A percentile compares a stretch with the other conserved stretches of the same genome.
Evolutionary conservation across 2,113 vertebrate species (phyloP).

Genomic region (Galeopterus variegatus): DNA sequence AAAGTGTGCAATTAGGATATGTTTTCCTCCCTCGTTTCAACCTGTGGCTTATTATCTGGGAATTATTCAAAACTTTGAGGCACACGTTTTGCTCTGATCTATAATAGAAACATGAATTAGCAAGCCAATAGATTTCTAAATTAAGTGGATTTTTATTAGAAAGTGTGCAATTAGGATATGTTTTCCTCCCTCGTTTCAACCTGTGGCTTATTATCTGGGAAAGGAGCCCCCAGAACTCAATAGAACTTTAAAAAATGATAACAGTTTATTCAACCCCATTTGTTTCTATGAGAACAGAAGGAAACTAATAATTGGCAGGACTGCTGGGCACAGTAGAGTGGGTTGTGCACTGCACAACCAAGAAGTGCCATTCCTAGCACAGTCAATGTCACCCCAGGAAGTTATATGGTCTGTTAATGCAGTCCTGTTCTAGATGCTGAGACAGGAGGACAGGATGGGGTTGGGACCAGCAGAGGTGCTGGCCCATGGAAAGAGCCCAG

Average conservation of each 20-base stretch:
- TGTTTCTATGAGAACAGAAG: neutral
- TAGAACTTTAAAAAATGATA: neutral
- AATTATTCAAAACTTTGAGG: neutral
- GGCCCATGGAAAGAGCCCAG: neutral
- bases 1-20: neutral
- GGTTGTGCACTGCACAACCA: neutral
- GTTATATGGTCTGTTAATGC: neutral
- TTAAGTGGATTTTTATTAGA: neutral
- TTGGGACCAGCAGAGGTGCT: neutral
- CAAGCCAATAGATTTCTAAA: neutral
- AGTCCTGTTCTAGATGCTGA: neutral
- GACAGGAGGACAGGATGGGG: neutral
- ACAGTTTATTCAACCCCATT: neutral
- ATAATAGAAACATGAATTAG: neutral
- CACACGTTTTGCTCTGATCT: neutral
- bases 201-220: neutral
- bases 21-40: neutral
- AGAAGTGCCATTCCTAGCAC: neutral
- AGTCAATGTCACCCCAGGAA: rapidly evolving
- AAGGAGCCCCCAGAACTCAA: neutral
- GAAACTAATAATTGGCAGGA: neutral
- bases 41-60: neutral
- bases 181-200: neutral
- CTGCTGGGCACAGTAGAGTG: neutral
- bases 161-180: neutral